phyloP scores from a whole-genome alignment of 2,888 invertebrate species.

The Gymnoscelis rufifasciata region DNA sequence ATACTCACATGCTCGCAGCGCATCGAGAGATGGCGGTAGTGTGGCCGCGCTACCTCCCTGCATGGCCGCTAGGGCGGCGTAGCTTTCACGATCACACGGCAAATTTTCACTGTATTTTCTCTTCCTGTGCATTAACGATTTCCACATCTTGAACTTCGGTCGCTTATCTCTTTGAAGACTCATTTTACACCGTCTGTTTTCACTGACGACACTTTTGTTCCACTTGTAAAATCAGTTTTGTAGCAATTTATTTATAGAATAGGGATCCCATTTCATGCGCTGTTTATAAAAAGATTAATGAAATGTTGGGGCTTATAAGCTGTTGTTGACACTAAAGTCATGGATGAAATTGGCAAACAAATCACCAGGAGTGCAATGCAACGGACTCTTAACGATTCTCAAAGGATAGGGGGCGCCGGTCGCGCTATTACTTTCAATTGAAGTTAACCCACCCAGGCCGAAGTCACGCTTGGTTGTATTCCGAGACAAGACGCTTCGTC shows the following conservation, averaged over 20 bases:
- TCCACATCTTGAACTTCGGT: constrained; percentile 70
- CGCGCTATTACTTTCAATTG: constrained; percentile 32
- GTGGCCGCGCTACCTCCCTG: constrained; percentile 70
- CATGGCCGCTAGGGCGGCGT: constrained; percentile 71
- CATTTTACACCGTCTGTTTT: constrained; percentile 49
- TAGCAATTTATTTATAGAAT: constrained; percentile 3
- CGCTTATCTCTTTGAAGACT: constrained; percentile 65
- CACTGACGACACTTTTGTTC: constrained; percentile 23
- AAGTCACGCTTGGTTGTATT: not conserved
- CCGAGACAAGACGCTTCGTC: not conserved
- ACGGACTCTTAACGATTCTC: constrained; percentile 54
- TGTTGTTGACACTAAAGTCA: constrained; percentile 28
- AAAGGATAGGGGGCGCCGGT: constrained; percentile 63
- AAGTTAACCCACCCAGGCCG: not conserved
- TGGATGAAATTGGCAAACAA: constrained; percentile 57
- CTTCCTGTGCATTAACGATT: constrained; percentile 66
- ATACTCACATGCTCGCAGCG: constrained; percentile 73
- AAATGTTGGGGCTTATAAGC: not conserved
- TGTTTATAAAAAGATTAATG: not conserved
- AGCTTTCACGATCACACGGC: constrained; percentile 65
- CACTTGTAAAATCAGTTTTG: not conserved
- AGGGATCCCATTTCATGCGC: constrained; percentile 4
- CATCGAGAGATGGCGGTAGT: constrained; percentile 74
- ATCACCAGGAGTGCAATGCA: constrained; percentile 53
- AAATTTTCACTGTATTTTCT: constrained; percentile 68